Evolutionary conservation across 2,888 invertebrate species (phyloP).

Genomic region (Diloba caeruleocephala): DNA sequence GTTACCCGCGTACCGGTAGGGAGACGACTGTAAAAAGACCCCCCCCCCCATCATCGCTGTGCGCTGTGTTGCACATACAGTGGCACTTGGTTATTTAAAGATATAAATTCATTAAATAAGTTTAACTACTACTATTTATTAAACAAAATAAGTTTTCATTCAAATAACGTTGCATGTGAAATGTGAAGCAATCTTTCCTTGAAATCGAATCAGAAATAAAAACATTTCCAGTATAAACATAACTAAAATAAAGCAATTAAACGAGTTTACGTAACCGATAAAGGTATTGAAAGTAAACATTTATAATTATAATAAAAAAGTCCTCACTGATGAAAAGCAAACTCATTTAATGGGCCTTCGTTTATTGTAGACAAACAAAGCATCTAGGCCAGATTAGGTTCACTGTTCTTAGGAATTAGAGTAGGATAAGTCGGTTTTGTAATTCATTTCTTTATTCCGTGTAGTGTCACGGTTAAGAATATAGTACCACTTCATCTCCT

Average conservation of each 20-base stretch:
- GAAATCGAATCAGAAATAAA: slow-evolving; percentile 37
- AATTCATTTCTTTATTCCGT: slow-evolving; percentile 8
- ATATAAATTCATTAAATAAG: too few species aligned
- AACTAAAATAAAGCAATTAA: slow-evolving; percentile 34
- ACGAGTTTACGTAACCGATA: slow-evolving; percentile 31
- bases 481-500: too few species aligned
- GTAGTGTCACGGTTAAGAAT: too few species aligned
- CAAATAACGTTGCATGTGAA: slow-evolving; percentile 26
- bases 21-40: too few species aligned
- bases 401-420: slow-evolving; percentile 21
- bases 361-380: slow-evolving; percentile 65
- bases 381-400: slow-evolving; percentile 59
- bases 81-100: too few species aligned
- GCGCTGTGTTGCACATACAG: too few species aligned
- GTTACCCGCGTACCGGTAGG: too few species aligned
- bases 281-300: slow-evolving; percentile 21
- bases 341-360: slow-evolving; percentile 39
- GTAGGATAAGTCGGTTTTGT: slow-evolving; percentile 29
- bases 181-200: slow-evolving; percentile 14
- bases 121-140: too few species aligned
- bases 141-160: slow-evolving; percentile 32
- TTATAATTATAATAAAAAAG: slow-evolving; percentile 32
- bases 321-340: slow-evolving; percentile 38
- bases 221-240: slow-evolving; percentile 24
- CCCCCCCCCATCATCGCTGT: too few species aligned